Conservation (phyloP, 2,797 vertebrate genomes). For the Phrynocephalus guinanensis region DNA sequence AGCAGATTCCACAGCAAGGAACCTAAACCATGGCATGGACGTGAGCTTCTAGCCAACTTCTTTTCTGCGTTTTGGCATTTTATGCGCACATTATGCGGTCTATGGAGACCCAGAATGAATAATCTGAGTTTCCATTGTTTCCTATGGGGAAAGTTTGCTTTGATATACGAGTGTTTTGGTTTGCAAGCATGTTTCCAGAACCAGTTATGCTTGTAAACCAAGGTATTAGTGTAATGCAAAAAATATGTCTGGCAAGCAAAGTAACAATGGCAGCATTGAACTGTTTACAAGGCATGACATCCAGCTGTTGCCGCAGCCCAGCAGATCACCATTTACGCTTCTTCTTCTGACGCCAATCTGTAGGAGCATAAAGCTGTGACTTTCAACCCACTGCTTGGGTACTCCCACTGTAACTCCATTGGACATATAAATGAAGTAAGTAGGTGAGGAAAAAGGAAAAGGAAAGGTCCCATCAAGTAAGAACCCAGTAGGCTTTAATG, state of each 20-base stretch:
- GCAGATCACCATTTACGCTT: not conserved
- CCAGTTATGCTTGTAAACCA: too few relatives aligned
- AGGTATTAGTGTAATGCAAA: not conserved
- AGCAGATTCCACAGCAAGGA: too few relatives aligned
- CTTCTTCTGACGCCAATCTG: not conserved
- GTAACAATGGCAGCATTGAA: not conserved
- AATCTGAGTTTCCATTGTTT: too few relatives aligned
- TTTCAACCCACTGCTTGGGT: not conserved
- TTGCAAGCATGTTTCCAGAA: too few relatives aligned
- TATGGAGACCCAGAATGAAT: too few relatives aligned
- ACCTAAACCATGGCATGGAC: too few relatives aligned
- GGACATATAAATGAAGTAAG: constrained; percentile 14
- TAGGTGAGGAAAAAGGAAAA: constrained; percentile 4
- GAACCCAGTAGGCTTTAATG: constrained; percentile 27
- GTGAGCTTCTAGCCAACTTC: too few relatives aligned
- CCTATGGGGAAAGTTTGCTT: too few relatives aligned
- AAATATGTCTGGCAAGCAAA: constrained; percentile 6
- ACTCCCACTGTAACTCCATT: not conserved
- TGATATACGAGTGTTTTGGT: too few relatives aligned
- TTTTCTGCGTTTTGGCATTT: too few relatives aligned
- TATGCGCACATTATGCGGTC: too few relatives aligned
- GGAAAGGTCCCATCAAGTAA: not conserved
- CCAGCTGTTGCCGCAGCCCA: not conserved
- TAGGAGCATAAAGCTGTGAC: not conserved
- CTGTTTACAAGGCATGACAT: not conserved